Percentiles rank a stretch among this genome's conserved stretches.
These are phyloP conservation scores for Rhinichthys klamathensis DNA, from an alignment of 2,113 vertebrate species.

Conservation along the genomic window DNA sequence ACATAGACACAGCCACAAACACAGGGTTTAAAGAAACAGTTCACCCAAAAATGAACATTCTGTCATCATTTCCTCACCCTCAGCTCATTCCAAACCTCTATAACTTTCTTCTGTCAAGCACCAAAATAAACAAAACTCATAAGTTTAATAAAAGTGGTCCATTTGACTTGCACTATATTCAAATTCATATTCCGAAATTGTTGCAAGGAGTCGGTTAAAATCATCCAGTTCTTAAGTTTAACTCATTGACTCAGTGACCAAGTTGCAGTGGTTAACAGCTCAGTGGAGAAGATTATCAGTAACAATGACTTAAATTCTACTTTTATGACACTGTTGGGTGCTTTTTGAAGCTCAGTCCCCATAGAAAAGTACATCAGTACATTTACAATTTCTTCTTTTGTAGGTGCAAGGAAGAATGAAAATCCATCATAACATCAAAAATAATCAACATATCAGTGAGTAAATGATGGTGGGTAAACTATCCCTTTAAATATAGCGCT, in stretches of 20 bases:
- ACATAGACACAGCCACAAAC: constrained; percentile 25
- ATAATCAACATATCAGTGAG: not conserved
- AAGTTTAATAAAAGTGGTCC: not conserved
- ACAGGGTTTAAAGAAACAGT: constrained; percentile 10
- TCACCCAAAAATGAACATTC: not conserved
- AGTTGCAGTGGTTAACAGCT: too few species aligned
- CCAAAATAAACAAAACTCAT: not conserved
- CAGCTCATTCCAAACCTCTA: not conserved
- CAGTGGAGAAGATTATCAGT: too few species aligned
- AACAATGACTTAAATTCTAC: too few species aligned
- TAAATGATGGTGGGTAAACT: not conserved
- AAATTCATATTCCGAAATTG: too few species aligned
- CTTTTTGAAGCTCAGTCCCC: not conserved
- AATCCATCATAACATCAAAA: not conserved
- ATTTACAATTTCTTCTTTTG: not conserved
- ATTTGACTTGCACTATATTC: not conserved
- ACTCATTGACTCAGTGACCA: too few species aligned
- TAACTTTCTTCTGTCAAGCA: not conserved
- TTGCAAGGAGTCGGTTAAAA: too few species aligned
- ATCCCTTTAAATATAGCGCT: not conserved
- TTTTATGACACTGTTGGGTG: not conserved
- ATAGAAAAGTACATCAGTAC: not conserved
- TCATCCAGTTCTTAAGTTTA: too few species aligned
- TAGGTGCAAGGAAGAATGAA: not conserved
- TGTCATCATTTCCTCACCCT: not conserved